Evolutionary conservation across 2,797 vertebrate genomes (phyloP).

Genomic region (Syndactyla subalaris): DNA sequence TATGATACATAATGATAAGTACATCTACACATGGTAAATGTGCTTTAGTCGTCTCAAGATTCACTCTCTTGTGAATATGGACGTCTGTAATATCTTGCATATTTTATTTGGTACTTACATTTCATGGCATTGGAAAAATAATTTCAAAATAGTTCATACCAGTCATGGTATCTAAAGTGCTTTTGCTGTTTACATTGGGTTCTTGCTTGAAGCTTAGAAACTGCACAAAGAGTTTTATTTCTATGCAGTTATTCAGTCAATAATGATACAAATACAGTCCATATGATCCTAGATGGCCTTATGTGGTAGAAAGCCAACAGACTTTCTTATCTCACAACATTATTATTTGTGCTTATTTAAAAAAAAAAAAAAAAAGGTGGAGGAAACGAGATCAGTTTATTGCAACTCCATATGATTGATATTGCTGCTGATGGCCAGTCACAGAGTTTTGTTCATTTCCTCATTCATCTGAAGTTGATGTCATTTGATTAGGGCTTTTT

Average conservation of each 20-base stretch:
- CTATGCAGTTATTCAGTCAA: neutral
- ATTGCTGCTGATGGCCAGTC: neutral
- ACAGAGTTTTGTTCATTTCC: neutral
- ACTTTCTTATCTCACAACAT: neutral
- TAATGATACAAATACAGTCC: neutral
- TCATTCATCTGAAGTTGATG: neutral
- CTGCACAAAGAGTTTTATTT: neutral
- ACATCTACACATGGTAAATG: neutral
- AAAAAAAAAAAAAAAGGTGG: neutral
- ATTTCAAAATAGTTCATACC: neutral
- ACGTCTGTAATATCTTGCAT: neutral
- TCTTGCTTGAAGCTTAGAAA: neutral
- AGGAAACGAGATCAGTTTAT: neutral
- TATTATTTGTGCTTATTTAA: neutral
- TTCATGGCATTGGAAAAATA: neutral
- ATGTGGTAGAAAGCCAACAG: neutral
- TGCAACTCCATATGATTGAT: neutral
- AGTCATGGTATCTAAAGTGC: neutral
- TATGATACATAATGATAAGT: neutral
- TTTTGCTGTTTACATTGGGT: neutral
- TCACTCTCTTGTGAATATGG: neutral
- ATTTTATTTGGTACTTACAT: neutral
- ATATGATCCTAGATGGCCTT: neutral
- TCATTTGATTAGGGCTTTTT: neutral
- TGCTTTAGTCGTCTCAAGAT: neutral